Conservation (phyloP, 2,113 vertebrate genomes). For the Chloroceryle aenea region DNA sequence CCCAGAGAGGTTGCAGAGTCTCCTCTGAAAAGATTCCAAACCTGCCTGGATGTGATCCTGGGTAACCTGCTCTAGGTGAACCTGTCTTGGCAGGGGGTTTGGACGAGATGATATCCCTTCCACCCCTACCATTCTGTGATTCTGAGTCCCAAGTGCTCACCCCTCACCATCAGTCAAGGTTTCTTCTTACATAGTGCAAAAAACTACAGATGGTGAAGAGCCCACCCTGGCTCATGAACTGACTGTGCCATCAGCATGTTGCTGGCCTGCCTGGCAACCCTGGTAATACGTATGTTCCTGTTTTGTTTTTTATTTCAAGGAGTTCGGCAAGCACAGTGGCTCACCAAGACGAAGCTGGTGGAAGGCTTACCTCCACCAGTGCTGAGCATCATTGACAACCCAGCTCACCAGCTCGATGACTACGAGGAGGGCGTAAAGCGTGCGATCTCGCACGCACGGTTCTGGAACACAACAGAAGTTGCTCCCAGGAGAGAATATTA, state of each 20-base stretch:
- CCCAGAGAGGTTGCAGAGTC: background rate
- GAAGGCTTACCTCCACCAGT: slow-evolving; percentile 83
- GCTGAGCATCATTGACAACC: slow-evolving; percentile 58
- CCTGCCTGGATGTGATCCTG: background rate
- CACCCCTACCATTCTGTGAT: background rate
- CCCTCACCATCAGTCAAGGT: background rate
- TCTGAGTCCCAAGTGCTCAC: background rate
- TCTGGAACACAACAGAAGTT: slow-evolving; percentile 84
- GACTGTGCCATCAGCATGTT: fast-evolving
- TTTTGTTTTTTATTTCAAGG: slow-evolving; percentile 69
- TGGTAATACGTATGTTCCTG: fast-evolving
- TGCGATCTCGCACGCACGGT: slow-evolving; percentile 80
- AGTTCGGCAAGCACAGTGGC: slow-evolving; percentile 90
- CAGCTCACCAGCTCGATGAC: slow-evolving; percentile 75
- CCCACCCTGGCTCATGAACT: fast-evolving
- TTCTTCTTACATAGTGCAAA: background rate
- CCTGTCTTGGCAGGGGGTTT: too few species aligned
- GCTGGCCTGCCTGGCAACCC: background rate
- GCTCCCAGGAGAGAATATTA: slow-evolving; percentile 78
- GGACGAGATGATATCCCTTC: background rate
- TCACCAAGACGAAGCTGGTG: slow-evolving; percentile 89
- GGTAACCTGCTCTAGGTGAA: background rate
- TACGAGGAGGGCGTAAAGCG: slow-evolving; percentile 80
- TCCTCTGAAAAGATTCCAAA: background rate
- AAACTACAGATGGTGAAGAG: background rate